Conservation (phyloP, 1,140 invertebrate species). For the Camponotus pennsylvanicus region DNA sequence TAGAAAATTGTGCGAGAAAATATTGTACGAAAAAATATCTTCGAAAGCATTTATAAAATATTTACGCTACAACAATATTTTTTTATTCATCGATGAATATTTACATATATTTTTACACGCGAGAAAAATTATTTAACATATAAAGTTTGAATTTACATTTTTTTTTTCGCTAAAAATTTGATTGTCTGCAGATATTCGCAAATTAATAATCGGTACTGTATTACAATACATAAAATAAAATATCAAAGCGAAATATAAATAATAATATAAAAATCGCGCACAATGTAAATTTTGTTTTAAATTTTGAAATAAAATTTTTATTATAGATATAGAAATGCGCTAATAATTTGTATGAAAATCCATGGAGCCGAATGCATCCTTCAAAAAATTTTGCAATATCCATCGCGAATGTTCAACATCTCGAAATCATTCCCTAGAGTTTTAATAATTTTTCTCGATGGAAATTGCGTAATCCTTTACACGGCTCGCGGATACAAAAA, state of each 20-base stretch:
- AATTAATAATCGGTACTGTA: constrained; percentile 20
- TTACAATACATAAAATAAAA: background rate
- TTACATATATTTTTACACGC: constrained; percentile 3
- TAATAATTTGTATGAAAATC: background rate
- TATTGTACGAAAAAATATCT: too few species aligned
- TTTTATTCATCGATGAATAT: constrained; percentile 13
- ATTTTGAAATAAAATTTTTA: constrained; percentile 14
- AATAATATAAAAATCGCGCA: background rate
- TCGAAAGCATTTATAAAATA: constrained; percentile 1
- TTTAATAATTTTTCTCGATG: constrained; percentile 14
- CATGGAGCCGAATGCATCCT: background rate
- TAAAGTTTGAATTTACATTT: background rate
- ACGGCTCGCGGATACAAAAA: background rate
- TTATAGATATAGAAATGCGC: background rate
- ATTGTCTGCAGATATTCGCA: constrained; percentile 22
- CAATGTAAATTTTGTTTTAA: constrained; percentile 20
- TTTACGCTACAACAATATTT: constrained; percentile 36
- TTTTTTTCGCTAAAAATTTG: background rate
- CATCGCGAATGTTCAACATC: constrained; percentile 30
- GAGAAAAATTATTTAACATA: background rate
- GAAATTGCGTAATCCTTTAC: background rate
- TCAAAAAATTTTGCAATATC: constrained; percentile 10
- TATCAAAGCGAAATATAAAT: constrained; percentile 30
- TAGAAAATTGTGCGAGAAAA: background rate
- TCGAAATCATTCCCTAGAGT: constrained; percentile 21